These are phyloP conservation scores for Lycophotia porphyrea DNA, from an alignment of 2,888 invertebrate species.

Conservation along the genomic window DNA sequence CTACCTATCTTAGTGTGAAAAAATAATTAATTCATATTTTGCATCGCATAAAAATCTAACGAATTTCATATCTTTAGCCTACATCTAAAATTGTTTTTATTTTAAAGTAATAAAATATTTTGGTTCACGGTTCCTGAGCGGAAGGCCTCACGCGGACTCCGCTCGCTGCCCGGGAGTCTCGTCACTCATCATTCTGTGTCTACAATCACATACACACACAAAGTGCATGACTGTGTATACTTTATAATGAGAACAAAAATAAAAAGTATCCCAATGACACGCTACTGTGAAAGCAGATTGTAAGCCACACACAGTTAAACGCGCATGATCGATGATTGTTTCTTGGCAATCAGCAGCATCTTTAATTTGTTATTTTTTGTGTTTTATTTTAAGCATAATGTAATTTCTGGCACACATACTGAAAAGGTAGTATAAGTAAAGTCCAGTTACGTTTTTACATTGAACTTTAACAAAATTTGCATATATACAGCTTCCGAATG, in stretches of 20 bases:
- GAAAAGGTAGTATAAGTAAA: neutral
- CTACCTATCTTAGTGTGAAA: neutral
- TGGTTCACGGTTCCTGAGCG: conserved; percentile 57
- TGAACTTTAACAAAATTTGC: neutral
- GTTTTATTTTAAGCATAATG: conserved; percentile 6
- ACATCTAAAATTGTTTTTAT: conserved; percentile 15
- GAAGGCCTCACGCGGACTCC: conserved; percentile 69
- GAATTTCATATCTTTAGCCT: neutral
- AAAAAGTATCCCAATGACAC: conserved; percentile 57
- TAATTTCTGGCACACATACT: conserved; percentile 10
- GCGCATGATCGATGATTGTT: conserved; percentile 48
- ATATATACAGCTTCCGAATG: neutral
- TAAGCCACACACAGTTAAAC: conserved; percentile 50
- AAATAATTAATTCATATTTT: neutral
- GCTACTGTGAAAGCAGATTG: conserved; percentile 54
- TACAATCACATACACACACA: conserved; percentile 44
- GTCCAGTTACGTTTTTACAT: too few species aligned
- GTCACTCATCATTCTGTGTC: conserved; percentile 55
- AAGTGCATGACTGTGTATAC: conserved; percentile 52
- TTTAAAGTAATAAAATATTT: conserved; percentile 11
- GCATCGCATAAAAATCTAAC: neutral
- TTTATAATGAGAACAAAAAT: conserved; percentile 53
- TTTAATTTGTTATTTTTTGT: conserved; percentile 21
- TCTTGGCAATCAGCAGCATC: conserved; percentile 35
- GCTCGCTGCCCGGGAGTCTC: conserved; percentile 63